Evolutionary conservation across 92 coral and sea anemone species (phyloP).

Genomic region (Porites evermanni): DNA sequence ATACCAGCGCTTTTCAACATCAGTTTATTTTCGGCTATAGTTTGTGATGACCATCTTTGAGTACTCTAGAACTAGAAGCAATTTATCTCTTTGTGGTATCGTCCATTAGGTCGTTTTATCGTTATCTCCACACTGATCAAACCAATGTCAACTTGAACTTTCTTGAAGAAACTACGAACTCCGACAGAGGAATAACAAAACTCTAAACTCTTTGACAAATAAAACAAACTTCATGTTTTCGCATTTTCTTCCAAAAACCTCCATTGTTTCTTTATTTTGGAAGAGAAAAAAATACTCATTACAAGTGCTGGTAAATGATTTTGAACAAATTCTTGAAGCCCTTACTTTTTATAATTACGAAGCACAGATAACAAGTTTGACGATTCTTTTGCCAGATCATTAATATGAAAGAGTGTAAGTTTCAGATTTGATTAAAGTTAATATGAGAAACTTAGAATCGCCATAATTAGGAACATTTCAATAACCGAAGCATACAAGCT

Average conservation of each 20-base stretch:
- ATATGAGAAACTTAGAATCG: conserved; percentile 54
- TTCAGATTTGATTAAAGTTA: conserved; percentile 80
- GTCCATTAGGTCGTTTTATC: conserved; percentile 40
- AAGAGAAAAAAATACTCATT: not conserved
- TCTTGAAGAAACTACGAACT: conserved; percentile 39
- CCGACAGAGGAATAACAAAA: conserved; percentile 53
- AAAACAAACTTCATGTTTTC: conserved; percentile 34
- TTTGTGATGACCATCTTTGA: conserved; percentile 18
- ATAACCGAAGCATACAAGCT: conserved; percentile 46
- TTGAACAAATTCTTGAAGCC: not conserved
- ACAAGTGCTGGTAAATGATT: not conserved
- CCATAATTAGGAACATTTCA: conserved; percentile 73
- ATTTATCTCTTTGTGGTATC: conserved; percentile 67
- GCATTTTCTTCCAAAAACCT: not conserved
- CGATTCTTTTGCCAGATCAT: conserved; percentile 45
- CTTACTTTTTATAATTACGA: not conserved
- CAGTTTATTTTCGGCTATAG: conserved; percentile 12
- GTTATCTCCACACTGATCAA: conserved; percentile 43
- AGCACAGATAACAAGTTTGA: conserved; percentile 20
- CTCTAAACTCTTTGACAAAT: conserved; percentile 79
- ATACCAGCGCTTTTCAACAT: conserved; percentile 15
- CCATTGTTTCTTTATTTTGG: not conserved
- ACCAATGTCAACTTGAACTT: conserved; percentile 50
- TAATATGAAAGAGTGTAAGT: conserved; percentile 67
- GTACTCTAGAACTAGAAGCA: conserved; percentile 21